A percentile compares a stretch with the other conserved stretches of the same genome.
Conservation (phyloP, 1,140 invertebrate species). For the Tenebrio molitor region DNA sequence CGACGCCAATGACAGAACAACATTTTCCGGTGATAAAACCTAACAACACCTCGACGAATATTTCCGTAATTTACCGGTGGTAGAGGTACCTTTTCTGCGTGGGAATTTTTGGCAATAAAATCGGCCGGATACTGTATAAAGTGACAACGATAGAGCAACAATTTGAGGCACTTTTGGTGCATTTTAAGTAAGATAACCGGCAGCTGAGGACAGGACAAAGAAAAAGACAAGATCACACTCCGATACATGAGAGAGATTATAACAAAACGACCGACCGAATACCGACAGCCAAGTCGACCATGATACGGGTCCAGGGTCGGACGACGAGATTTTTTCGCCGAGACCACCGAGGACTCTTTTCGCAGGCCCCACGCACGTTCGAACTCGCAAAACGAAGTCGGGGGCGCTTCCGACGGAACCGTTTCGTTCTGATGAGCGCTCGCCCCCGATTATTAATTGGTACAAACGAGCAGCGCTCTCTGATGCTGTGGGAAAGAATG, state of each 20-base stretch:
- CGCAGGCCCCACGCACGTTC: too few relatives aligned
- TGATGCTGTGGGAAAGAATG: slow-evolving; percentile 23
- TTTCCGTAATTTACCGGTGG: neutral
- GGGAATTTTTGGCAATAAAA: slow-evolving; percentile 22
- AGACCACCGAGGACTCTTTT: too few relatives aligned
- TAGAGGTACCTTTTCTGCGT: neutral
- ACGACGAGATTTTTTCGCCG: slow-evolving; percentile 1
- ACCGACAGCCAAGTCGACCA: slow-evolving; percentile 52
- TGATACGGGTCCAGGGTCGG: slow-evolving; percentile 40
- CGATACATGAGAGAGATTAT: slow-evolving; percentile 52
- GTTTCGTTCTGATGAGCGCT: too few relatives aligned
- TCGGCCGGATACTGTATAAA: slow-evolving; percentile 14
- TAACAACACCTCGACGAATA: neutral
- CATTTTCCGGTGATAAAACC: slow-evolving; percentile 14
- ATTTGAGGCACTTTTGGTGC: slow-evolving; percentile 45
- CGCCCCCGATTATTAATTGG: slow-evolving; percentile 10
- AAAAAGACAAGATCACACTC: slow-evolving; percentile 48
- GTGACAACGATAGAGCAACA: slow-evolving; percentile 42
- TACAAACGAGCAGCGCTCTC: slow-evolving; percentile 1
- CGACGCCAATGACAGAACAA: neutral
- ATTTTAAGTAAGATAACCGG: slow-evolving; percentile 50
- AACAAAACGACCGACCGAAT: slow-evolving; percentile 48
- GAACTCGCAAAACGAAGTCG: too few relatives aligned
- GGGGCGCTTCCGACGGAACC: too few relatives aligned
- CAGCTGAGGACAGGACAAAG: slow-evolving; percentile 50